Conservation (phyloP, 2,113 vertebrate genomes). For the Ageneiosus marmoratus region DNA sequence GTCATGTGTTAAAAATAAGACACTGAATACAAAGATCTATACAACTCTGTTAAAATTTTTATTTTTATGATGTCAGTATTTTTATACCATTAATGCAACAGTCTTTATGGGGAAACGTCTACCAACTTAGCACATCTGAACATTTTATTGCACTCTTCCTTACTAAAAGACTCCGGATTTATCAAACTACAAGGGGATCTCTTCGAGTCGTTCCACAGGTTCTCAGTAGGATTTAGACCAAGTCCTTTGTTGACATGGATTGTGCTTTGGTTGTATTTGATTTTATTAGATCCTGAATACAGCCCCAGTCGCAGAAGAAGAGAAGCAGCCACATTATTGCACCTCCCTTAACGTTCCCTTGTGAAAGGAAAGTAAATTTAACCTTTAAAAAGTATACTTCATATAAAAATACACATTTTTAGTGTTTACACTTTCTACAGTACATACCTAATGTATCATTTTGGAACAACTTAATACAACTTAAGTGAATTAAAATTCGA, state of each 20-base stretch:
- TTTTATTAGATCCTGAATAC: no score
- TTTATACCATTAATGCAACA: not conserved
- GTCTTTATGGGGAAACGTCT: not conserved
- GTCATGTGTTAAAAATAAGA: not conserved
- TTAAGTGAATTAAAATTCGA: no score
- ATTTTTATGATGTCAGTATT: not conserved
- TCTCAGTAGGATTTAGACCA: not conserved
- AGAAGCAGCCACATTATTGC: no score
- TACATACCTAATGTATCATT: no score
- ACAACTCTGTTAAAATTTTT: not conserved
- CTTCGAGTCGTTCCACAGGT: not conserved
- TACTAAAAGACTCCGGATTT: not conserved
- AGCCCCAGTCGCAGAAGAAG: no score
- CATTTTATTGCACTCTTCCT: not conserved
- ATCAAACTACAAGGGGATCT: not conserved
- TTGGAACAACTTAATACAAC: no score
- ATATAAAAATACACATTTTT: no score
- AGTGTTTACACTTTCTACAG: no score
- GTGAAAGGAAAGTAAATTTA: no score
- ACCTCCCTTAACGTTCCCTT: no score
- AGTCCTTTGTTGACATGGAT: not conserved
- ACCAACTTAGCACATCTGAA: not conserved
- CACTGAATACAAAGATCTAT: not conserved
- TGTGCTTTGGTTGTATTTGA: not conserved
- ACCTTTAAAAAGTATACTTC: no score